Base-by-base conservation (phyloP, 2,888 invertebrate genomes). In the Phymatocera aterrima region DNA sequence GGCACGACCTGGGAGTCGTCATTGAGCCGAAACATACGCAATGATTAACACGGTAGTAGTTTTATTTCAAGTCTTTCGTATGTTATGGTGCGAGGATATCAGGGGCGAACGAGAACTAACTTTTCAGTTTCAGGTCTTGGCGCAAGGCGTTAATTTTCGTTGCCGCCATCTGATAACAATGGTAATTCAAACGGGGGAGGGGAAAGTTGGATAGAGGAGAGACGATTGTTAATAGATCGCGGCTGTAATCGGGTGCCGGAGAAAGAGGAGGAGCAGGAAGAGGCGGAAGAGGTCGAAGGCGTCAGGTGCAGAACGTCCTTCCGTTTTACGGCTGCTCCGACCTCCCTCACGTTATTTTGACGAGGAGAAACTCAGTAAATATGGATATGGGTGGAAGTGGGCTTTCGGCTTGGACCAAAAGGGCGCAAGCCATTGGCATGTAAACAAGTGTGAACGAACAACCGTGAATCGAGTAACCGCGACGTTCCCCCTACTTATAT, bases 1-100 rank as follows among this genome's bases (percentile, higher is more conserved):
- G 80, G 97, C 97, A 90, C 97, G 95, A 91, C 96, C 97, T 97
- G 93, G 48, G 64, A n/a, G 68, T 68, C 46, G 24, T 15, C 68
- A 31, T 43, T 15, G 68, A 77, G 74, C 77, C 80, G 75, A 72
- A 80, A 77, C 77, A 70, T 51, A 82, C n/a, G 43, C 8, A 64
- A 37, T 24, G n/a, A 64, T 64, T 37, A 64, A 21, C 34, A 64
- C 61, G 37, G 37, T 64, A 8, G 37, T 37, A 37, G 34, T 64
- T 64, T 57, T 28, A 64, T 64, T 64, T 37, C 1, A 4, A 31
- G 3, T 31, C 37, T 64, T 1, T 37, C 5, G 18, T 64, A 10
- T 12, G 37, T 34, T 15, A 8, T 37, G 61, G 3, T 28, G 12
- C 15, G 28, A n/a, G n/a, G 28, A 40, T 24, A 68, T 24, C 2